Conservation (phyloP, 2,888 invertebrate genomes). For the Trichacis sp. region DNA sequence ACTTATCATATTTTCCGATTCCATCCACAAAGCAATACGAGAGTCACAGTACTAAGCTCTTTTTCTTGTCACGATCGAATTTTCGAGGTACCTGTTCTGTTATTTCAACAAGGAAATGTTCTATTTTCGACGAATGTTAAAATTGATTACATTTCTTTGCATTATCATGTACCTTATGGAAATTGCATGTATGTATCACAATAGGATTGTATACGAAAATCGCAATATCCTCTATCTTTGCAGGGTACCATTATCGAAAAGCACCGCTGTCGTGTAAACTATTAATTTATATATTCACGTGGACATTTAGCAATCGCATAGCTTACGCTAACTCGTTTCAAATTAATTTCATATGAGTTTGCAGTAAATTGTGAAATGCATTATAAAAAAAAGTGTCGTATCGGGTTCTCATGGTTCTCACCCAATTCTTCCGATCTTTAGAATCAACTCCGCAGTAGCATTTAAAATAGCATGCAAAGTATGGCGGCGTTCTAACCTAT, state of each 20-base stretch:
- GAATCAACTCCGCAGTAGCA: background rate
- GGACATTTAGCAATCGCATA: conserved; percentile 17
- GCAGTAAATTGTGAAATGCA: conserved; percentile 18
- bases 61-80: too few relatives aligned
- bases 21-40: too few relatives aligned
- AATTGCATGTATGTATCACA: too few relatives aligned
- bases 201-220: too few relatives aligned
- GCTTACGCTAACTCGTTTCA: conserved; percentile 25
- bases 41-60: too few relatives aligned
- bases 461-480: background rate
- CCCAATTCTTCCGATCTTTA: conserved; percentile 18
- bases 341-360: conserved; percentile 10
- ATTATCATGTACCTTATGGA: too few relatives aligned
- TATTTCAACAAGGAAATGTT: too few relatives aligned
- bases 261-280: conserved; percentile 25
- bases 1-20: too few relatives aligned
- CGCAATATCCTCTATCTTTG: background rate
- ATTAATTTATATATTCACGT: conserved; percentile 20
- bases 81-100: too few relatives aligned
- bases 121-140: too few relatives aligned
- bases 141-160: too few relatives aligned
- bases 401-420: conserved; percentile 21
- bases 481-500: conserved; percentile 15
- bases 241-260: conserved; percentile 26
- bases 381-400: conserved; percentile 19